Evolutionary conservation across 2,888 invertebrate species (phyloP).

Genomic region (Proisotoma minuta): DNA sequence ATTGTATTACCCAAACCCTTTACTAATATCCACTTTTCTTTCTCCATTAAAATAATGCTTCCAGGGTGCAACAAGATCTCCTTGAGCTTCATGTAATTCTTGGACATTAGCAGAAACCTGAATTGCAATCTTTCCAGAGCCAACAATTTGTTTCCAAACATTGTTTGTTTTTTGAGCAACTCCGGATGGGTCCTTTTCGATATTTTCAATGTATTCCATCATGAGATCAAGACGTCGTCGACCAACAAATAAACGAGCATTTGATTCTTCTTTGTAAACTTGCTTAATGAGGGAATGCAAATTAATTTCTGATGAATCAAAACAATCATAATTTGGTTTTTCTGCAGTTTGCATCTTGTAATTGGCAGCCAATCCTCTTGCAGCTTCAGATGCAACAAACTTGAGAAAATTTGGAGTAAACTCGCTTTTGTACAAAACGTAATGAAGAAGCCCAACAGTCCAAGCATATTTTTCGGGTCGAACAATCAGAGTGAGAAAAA

Average conservation of each 20-base stretch:
- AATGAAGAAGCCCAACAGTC: constrained; percentile 71
- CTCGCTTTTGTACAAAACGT: constrained; percentile 66
- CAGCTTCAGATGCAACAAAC: constrained; percentile 67
- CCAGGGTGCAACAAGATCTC: constrained; percentile 40
- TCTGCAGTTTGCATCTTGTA: constrained; percentile 45
- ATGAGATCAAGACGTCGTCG: constrained; percentile 43
- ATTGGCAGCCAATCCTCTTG: constrained; percentile 41
- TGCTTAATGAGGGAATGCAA: constrained; percentile 42
- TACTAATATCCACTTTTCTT: constrained; percentile 24
- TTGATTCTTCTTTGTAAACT: constrained; percentile 44
- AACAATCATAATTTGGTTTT: constrained; percentile 43
- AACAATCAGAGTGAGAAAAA: constrained; percentile 55
- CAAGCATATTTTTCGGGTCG: constrained; percentile 69
- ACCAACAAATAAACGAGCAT: constrained; percentile 45
- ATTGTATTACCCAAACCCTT: not conserved
- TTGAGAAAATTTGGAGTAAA: constrained; percentile 69
- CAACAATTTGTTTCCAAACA: constrained; percentile 40
- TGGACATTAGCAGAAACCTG: constrained; percentile 41
- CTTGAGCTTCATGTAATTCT: constrained; percentile 20
- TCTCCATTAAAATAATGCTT: constrained; percentile 34
- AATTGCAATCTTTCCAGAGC: constrained; percentile 28
- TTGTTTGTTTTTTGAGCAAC: constrained; percentile 26
- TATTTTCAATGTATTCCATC: constrained; percentile 33
- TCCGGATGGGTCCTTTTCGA: constrained; percentile 29
- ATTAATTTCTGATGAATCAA: constrained; percentile 46